Evolutionary conservation across 2,113 vertebrate genomes (phyloP).

Genomic region (Lepus europaeus): DNA sequence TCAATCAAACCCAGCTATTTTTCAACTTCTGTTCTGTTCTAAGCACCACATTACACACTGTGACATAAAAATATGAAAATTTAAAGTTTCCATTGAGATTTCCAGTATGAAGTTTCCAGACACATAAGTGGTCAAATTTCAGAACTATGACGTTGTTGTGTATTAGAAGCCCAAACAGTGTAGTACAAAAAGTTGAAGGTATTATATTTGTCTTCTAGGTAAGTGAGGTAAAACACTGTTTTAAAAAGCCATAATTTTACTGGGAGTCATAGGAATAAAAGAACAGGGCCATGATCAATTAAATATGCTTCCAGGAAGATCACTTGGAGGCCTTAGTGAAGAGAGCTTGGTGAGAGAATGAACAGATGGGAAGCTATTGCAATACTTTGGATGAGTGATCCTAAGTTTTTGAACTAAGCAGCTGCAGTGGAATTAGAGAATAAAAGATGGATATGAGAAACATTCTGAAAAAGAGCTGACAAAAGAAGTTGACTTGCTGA

Average conservation of each 20-base stretch:
- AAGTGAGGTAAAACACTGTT: neutral
- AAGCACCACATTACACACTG: neutral
- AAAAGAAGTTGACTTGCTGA: slow-evolving; percentile 9
- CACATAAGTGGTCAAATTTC: neutral
- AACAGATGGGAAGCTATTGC: slow-evolving; percentile 18
- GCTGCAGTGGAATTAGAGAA: neutral
- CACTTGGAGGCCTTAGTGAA: neutral
- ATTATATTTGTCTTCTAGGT: slow-evolving; percentile 19
- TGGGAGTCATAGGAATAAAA: neutral
- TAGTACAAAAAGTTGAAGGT: neutral
- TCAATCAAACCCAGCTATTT: neutral
- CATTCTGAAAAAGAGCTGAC: neutral
- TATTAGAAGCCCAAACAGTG: neutral
- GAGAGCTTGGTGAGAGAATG: slow-evolving; percentile 36
- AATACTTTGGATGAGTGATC: slow-evolving; percentile 40
- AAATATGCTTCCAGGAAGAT: slow-evolving; percentile 24
- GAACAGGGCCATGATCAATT: neutral
- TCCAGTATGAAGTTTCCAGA: slow-evolving; percentile 19
- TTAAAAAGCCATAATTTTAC: neutral
- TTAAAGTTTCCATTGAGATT: neutral
- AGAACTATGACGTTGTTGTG: neutral
- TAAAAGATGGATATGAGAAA: slow-evolving; percentile 12
- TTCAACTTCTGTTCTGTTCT: neutral
- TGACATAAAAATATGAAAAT: neutral
- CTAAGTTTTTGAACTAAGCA: slow-evolving; percentile 8